Evolutionary conservation across 2,888 invertebrate genomes (phyloP).

Genomic region (Pecten maximus): DNA sequence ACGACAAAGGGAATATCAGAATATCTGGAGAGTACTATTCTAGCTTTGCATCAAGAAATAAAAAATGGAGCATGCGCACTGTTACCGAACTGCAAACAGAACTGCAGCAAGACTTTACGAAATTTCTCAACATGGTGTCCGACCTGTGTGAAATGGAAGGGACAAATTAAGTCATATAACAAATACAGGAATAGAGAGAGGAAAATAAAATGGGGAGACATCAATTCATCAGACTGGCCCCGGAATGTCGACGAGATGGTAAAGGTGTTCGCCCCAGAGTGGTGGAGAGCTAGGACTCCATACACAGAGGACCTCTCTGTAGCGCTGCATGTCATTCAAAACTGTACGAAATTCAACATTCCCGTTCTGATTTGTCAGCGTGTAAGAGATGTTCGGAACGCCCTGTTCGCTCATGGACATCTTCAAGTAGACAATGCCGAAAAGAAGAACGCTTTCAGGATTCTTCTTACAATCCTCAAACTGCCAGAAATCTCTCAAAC

Average conservation of each 20-base stretch:
- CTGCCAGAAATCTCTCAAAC: background rate
- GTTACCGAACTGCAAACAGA: background rate
- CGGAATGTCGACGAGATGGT: background rate
- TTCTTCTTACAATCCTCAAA: background rate
- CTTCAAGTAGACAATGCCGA: background rate
- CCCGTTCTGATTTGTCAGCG: background rate
- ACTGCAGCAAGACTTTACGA: background rate
- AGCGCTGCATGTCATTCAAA: background rate
- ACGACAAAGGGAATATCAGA: background rate
- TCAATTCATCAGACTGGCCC: background rate
- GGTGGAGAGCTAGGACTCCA: background rate
- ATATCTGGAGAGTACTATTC: background rate
- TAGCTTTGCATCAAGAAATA: background rate
- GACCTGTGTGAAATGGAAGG: background rate
- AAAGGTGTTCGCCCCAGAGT: background rate
- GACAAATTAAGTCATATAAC: background rate
- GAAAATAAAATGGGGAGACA: background rate
- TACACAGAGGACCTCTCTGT: background rate
- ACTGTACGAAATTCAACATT: constrained; percentile 2
- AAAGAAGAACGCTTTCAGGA: background rate
- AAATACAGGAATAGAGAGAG: background rate
- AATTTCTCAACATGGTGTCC: background rate
- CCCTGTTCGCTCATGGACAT: background rate
- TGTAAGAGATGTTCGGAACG: background rate
- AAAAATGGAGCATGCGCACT: background rate